Conservation (phyloP, 2,113 vertebrate genomes). For the Crotalus helleri region DNA sequence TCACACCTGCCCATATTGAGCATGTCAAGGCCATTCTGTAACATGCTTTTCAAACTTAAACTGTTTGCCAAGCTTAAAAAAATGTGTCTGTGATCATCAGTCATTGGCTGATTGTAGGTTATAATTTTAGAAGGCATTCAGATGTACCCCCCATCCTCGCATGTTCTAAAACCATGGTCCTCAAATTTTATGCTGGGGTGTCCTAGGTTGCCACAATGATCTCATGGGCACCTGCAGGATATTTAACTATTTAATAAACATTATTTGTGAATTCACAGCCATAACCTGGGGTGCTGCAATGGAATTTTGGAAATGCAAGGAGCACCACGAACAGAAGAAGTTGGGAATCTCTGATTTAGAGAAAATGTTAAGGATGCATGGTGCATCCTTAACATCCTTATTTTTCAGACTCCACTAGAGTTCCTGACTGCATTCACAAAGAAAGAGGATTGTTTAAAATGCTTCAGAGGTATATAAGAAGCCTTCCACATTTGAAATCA, state of each 20-base stretch:
- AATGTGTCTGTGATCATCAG: neutral
- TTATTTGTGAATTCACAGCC: neutral
- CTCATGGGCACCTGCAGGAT: neutral
- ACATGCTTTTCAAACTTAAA: neutral
- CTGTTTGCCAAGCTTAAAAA: neutral
- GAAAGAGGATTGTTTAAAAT: neutral
- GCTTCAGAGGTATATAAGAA: neutral
- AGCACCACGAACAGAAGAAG: neutral
- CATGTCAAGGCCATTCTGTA: neutral
- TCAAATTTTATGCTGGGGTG: neutral
- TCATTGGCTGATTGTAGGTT: neutral
- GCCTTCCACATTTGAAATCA: neutral
- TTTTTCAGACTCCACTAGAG: neutral
- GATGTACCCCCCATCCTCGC: neutral
- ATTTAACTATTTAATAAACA: neutral
- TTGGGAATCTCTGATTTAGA: neutral
- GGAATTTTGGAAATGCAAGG: neutral
- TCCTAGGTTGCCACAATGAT: neutral
- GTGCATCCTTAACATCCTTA: neutral
- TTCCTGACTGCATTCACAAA: neutral
- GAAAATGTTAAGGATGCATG: neutral
- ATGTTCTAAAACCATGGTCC: neutral
- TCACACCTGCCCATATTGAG: neutral
- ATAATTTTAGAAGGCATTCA: neutral
- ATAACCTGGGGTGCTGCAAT: neutral